phyloP scores from a whole-genome alignment of 2,113 vertebrate species.

The Micromys minutus region DNA sequence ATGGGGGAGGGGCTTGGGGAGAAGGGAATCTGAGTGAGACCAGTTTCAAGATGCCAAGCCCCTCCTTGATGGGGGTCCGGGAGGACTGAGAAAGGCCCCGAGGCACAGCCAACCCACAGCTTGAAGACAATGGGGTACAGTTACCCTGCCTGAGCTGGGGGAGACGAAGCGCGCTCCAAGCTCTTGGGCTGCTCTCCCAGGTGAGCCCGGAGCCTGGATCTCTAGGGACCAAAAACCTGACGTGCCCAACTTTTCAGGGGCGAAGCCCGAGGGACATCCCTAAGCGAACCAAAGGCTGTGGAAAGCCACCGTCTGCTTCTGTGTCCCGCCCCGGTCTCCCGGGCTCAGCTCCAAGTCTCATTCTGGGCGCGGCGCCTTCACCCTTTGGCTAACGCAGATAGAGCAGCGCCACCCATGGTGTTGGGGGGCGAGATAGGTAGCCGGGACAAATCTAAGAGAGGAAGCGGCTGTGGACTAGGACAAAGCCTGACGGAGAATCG shows the following conservation, averaged over 20 bases:
- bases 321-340: neutral
- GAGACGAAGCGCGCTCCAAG: neutral
- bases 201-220: neutral
- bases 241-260: conserved; percentile 26
- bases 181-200: conserved; percentile 15
- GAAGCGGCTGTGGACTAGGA: neutral
- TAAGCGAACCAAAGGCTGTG: neutral
- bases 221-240: neutral
- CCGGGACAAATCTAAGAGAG: neutral
- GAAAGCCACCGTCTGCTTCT: neutral
- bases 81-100: neutral
- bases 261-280: neutral
- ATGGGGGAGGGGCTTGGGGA: no score
- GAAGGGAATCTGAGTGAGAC: neutral
- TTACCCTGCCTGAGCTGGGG: neutral
- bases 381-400: no score
- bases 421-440: neutral
- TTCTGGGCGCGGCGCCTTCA: neutral
- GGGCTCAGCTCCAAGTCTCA: neutral
- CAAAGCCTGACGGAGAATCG: conserved; percentile 53
- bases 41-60: neutral
- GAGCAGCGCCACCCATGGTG: neutral
- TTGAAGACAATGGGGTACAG: conserved; percentile 71
- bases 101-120: conserved; percentile 23
- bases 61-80: conserved; percentile 57